Evolutionary conservation across 2,113 vertebrate genomes (phyloP), one percentile per base, ranked within the genome.

Genomic region (Poicephalus meyeri): DNA sequence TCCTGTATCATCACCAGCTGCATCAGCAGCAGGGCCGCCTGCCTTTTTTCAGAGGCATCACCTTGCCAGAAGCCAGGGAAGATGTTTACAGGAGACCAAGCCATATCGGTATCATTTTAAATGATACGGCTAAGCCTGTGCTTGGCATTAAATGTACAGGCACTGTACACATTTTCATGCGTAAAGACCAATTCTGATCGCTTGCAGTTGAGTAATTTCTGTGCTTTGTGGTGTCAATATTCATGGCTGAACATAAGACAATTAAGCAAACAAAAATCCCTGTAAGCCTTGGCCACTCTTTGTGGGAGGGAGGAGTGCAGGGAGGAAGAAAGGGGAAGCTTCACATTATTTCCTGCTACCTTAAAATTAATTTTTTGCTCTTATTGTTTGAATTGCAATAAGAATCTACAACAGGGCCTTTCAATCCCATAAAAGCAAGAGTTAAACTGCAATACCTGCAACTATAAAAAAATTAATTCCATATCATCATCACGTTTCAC

Each of bases 61-160:
- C 64, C 41, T 29, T 25, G 33, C 16, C 64, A 47, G 21, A 25
- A 37, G 37, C 61, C 24, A 21, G 37, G 56, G 18, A 28, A 44
- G 42, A 55, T 39, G 46, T 41, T 66, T 25, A 37, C 1, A 21
- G 79, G 50, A 52, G 20, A 41, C 4, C n/a, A 37, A 65, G 33
- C 21, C 26, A 2, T 15, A 24, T 3, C 41, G 4, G 6, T 31
- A 39, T 11, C 12, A 5, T 14, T 49, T 37, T 1, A 60, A 12
- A 16, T 1, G 33, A 0, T 3, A 9, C 1, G 18, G 46, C 4
- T 16, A 65, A 31, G 39, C 20, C 66, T 35, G 2, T 16, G 17
- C 6, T 29, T 41, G 66, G 31, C 44, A 52, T 1, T 24, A 10
- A 14, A 11, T 1, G 13, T 35, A 21, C 55, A 56, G 29, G n/a